These are phyloP conservation scores for Lamellibrachia satsuma DNA, from an alignment of 2,888 invertebrate species.

Conservation along the genomic window DNA sequence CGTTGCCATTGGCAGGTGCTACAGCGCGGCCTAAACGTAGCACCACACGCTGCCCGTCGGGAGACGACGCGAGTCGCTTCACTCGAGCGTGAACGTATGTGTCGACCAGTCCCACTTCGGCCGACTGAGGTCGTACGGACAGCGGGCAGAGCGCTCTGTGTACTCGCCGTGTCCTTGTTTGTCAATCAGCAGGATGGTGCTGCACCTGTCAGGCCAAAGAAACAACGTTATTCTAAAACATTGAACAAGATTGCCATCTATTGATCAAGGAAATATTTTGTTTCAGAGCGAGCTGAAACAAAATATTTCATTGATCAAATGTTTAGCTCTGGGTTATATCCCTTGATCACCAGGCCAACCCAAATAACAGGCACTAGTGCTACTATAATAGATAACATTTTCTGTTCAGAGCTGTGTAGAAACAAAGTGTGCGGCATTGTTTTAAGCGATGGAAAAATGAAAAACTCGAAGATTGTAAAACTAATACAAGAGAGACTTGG, in stretches of 20 bases:
- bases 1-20: not conserved
- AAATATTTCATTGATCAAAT: too few relatives aligned
- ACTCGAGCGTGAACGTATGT: not conserved
- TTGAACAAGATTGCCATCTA: not conserved
- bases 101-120: not conserved
- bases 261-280: too few relatives aligned
- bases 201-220: constrained; percentile 8
- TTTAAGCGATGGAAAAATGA: too few relatives aligned
- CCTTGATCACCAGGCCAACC: too few relatives aligned
- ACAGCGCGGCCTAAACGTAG: not conserved
- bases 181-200: constrained; percentile 20
- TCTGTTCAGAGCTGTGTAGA: too few relatives aligned
- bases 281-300: too few relatives aligned
- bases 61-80: not conserved
- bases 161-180: constrained; percentile 21
- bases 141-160: not conserved
- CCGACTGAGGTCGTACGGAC: not conserved
- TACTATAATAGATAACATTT: too few relatives aligned
- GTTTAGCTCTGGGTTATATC: too few relatives aligned
- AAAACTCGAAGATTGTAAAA: too few relatives aligned
- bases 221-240: not conserved
- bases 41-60: not conserved
- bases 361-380: too few relatives aligned
- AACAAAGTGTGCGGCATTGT: too few relatives aligned
- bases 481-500: too few relatives aligned